phyloP scores from a whole-genome alignment of 2,113 vertebrate genomes.

The Hyaena hyaena region DNA sequence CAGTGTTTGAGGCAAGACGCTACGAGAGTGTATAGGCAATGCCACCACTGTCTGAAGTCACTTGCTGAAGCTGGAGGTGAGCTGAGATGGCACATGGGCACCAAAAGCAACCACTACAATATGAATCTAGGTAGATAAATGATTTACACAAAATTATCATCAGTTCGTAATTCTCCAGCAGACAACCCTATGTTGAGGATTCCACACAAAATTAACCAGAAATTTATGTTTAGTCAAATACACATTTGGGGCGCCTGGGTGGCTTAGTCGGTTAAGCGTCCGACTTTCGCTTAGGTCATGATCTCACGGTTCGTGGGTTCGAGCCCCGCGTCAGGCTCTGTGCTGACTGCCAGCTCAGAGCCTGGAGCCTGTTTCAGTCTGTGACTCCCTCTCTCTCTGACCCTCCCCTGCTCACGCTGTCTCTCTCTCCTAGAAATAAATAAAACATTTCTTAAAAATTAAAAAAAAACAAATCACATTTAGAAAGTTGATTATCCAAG shows the following conservation, averaged over 20 bases:
- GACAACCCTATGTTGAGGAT: neutral
- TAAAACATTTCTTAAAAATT: too few relatives aligned
- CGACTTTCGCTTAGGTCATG: too few relatives aligned
- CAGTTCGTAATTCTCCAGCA: neutral
- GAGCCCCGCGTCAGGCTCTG: too few relatives aligned
- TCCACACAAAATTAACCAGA: neutral
- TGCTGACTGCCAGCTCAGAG: too few relatives aligned
- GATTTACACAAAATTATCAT: neutral
- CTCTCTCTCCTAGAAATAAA: too few relatives aligned
- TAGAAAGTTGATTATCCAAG: neutral
- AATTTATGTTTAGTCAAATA: neutral
- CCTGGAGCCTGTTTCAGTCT: too few relatives aligned
- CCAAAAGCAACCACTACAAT: neutral
- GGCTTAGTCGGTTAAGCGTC: too few relatives aligned
- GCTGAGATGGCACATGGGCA: neutral
- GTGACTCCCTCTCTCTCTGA: too few relatives aligned
- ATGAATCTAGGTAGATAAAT: neutral
- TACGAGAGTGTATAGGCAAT: accelerated
- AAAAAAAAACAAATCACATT: too few relatives aligned
- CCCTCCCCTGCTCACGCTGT: too few relatives aligned
- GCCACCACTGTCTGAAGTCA: neutral
- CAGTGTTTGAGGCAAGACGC: neutral
- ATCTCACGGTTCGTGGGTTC: too few relatives aligned
- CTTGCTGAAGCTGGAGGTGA: neutral
- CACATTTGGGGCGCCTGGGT: too few relatives aligned